Conservation (phyloP, 2,797 vertebrate species). For the Hoplostethus mediterraneus region DNA sequence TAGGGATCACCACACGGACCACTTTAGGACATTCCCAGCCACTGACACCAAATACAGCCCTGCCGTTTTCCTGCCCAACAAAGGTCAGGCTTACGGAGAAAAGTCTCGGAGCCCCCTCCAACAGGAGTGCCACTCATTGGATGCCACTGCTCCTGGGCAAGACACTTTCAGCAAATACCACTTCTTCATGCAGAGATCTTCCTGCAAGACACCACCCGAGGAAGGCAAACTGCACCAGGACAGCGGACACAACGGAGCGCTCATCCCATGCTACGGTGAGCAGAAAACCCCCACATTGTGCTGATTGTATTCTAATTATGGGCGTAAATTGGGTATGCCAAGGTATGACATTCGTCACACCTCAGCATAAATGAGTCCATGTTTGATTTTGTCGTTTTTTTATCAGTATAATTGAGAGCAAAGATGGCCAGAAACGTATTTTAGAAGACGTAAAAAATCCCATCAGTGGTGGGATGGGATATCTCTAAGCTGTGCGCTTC, state of each 20-base stretch:
- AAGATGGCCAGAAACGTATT: too few relatives aligned
- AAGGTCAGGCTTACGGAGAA: conserved; percentile 93
- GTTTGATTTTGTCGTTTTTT: too few relatives aligned
- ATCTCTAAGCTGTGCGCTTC: too few relatives aligned
- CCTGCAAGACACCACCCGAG: conserved; percentile 93
- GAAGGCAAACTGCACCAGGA: conserved; percentile 90
- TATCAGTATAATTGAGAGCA: too few relatives aligned
- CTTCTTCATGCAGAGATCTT: conserved; percentile 91
- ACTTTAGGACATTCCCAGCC: conserved; percentile 94
- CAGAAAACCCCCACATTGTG: conserved; percentile 13
- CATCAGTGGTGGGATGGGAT: too few relatives aligned
- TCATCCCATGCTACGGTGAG: conserved; percentile 95
- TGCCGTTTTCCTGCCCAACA: conserved; percentile 91
- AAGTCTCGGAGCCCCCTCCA: conserved; percentile 92
- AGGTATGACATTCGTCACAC: too few relatives aligned
- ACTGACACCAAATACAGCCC: conserved; percentile 94
- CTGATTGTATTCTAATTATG: background rate
- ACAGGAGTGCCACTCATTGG: conserved; percentile 94
- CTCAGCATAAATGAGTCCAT: too few relatives aligned
- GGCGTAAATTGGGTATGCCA: too few relatives aligned
- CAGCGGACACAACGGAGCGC: conserved; percentile 89
- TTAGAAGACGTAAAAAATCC: too few relatives aligned
- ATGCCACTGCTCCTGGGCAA: conserved; percentile 88
- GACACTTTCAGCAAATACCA: conserved; percentile 95
- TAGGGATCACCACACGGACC: conserved; percentile 90